phyloP scores from a whole-genome alignment of 2,113 vertebrate species.

The Centropus bengalensis region DNA sequence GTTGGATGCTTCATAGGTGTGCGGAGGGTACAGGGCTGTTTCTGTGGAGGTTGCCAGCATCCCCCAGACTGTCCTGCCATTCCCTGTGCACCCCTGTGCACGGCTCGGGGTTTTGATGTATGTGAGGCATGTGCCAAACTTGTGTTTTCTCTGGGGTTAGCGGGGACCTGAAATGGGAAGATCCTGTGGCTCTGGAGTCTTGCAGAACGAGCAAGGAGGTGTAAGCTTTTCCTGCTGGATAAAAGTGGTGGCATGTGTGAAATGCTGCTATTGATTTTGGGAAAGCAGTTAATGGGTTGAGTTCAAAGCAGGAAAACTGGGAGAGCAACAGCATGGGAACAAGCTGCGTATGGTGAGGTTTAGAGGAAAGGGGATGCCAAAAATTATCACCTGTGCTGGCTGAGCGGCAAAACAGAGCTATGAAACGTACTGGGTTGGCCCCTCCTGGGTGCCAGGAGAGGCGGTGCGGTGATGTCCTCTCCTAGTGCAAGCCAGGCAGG shows the following conservation, averaged over 20 bases:
- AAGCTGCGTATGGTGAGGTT: not conserved
- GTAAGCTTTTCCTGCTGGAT: not conserved
- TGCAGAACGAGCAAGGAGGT: not conserved
- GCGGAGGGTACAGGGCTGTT: not conserved
- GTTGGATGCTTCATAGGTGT: not conserved
- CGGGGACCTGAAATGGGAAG: not conserved
- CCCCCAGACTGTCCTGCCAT: not conserved
- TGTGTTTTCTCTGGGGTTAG: not conserved
- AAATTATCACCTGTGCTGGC: not conserved
- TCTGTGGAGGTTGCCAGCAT: accelerated
- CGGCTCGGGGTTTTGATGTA: not conserved
- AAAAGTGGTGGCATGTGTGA: not conserved
- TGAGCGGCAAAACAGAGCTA: accelerated
- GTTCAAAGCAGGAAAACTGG: not conserved
- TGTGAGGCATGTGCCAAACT: accelerated
- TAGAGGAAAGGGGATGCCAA: not conserved
- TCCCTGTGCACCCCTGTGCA: accelerated
- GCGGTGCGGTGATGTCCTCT: accelerated
- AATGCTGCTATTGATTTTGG: not conserved
- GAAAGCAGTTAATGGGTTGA: not conserved
- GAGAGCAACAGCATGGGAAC: not conserved
- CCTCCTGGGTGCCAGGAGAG: not conserved
- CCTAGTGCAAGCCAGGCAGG: not conserved
- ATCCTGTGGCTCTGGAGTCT: not conserved
- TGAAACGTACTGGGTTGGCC: not conserved